Percentiles rank a stretch among this genome's conserved stretches.
Evolutionary conservation across 2,113 vertebrate species (phyloP).

Genomic region (Puma concolor): DNA sequence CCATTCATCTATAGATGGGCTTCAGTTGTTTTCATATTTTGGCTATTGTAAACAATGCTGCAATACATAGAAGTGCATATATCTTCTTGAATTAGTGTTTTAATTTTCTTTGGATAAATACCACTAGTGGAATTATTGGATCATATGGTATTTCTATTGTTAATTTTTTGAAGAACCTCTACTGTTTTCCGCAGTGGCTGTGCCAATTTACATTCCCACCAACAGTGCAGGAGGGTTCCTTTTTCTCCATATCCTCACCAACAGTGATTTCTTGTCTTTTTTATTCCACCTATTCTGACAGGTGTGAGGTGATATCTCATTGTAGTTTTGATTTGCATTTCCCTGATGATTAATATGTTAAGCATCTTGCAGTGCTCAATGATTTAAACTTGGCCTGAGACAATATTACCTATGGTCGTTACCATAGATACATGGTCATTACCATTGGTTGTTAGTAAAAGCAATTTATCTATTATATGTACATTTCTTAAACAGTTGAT

Average conservation of each 20-base stretch:
- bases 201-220: neutral
- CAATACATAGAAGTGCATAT: neutral
- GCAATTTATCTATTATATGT: neutral
- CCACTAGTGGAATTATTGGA: neutral
- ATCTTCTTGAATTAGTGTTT: neutral
- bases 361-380: constrained; percentile 34
- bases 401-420: neutral
- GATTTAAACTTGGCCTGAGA: constrained; percentile 20
- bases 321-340: neutral
- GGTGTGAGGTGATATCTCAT: neutral
- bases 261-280: neutral
- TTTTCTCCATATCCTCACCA: neutral
- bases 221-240: neutral
- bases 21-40: neutral
- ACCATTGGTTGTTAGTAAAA: neutral
- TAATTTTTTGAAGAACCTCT: neutral
- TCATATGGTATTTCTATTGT: neutral
- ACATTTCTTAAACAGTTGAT: neutral
- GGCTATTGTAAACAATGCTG: neutral
- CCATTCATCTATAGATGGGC: neutral
- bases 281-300: neutral
- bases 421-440: neutral
- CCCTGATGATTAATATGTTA: neutral
- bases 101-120: neutral
- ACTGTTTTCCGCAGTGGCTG: neutral